Evolutionary conservation across 1,140 invertebrate species (phyloP).

Genomic region (Pteromalus puparum): DNA sequence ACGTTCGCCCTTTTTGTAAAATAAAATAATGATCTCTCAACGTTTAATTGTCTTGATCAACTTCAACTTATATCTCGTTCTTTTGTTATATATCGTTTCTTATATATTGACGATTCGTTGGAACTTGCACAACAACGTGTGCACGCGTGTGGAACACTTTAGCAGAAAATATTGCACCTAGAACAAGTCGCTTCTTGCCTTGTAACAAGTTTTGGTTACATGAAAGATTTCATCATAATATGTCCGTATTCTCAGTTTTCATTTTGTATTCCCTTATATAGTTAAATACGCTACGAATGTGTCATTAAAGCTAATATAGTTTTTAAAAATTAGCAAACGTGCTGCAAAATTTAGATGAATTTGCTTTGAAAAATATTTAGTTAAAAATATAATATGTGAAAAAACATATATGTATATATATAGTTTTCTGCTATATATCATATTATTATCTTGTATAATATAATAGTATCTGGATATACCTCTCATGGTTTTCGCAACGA

Average conservation of each 20-base stretch:
- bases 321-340: not conserved
- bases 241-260: constrained; percentile 44
- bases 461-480: constrained; percentile 4
- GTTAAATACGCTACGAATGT: constrained; percentile 8
- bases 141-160: constrained; percentile 50
- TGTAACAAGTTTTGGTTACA: constrained; percentile 57
- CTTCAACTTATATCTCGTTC: not conserved
- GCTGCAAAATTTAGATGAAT: constrained; percentile 7
- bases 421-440: constrained; percentile 5
- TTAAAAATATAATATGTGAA: constrained; percentile 43
- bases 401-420: constrained; percentile 15
- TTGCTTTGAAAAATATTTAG: constrained; percentile 22
- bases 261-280: not conserved
- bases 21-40: not conserved
- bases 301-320: constrained; percentile 5
- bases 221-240: constrained; percentile 40
- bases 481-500: not conserved
- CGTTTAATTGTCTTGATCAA: not conserved
- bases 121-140: constrained; percentile 54
- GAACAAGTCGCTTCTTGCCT: constrained; percentile 55
- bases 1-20: not conserved
- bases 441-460: not conserved
- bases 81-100: constrained; percentile 11
- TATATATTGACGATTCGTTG: constrained; percentile 57
- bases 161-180: constrained; percentile 62